Conservation (phyloP, 1,140 invertebrate genomes). For the Sycophila sp. region DNA sequence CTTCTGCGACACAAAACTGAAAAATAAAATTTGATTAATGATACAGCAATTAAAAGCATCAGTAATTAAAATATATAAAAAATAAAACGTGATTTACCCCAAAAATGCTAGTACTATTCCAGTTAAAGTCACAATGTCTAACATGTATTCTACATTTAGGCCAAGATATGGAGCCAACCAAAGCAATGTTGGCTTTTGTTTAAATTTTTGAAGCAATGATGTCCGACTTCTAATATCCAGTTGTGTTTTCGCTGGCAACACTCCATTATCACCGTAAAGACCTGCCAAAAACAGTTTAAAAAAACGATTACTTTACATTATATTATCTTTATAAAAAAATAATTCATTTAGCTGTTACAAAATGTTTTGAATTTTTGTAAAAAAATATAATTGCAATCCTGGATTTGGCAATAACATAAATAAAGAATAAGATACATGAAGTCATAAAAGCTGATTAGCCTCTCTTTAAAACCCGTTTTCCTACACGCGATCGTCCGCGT, state of each 20-base stretch:
- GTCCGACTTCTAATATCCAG: slow-evolving; percentile 66
- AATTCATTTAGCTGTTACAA: no score
- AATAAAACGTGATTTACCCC: slow-evolving; percentile 64
- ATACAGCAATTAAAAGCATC: neutral
- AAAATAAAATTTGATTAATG: slow-evolving; percentile 37
- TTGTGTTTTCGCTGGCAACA: slow-evolving; percentile 76
- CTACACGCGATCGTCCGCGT: neutral
- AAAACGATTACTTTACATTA: neutral
- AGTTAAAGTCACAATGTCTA: slow-evolving; percentile 77
- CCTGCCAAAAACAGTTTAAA: slow-evolving; percentile 65
- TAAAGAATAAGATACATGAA: no score
- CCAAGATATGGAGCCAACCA: slow-evolving; percentile 77
- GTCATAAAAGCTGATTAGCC: neutral
- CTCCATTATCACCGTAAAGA: slow-evolving; percentile 83
- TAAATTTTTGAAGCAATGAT: slow-evolving; percentile 68
- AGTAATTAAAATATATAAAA: slow-evolving; percentile 1
- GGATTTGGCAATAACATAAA: no score
- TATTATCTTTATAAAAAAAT: neutral
- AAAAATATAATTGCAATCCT: no score
- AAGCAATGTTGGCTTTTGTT: slow-evolving; percentile 76
- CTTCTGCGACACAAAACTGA: slow-evolving; percentile 74
- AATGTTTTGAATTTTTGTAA: no score
- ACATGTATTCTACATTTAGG: slow-evolving; percentile 74
- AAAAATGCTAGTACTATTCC: slow-evolving; percentile 75
- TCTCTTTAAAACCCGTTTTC: slow-evolving; percentile 9